These are phyloP conservation scores for Diarsia mendica DNA, from an alignment of 2,888 invertebrate genomes.

Conservation along the genomic window DNA sequence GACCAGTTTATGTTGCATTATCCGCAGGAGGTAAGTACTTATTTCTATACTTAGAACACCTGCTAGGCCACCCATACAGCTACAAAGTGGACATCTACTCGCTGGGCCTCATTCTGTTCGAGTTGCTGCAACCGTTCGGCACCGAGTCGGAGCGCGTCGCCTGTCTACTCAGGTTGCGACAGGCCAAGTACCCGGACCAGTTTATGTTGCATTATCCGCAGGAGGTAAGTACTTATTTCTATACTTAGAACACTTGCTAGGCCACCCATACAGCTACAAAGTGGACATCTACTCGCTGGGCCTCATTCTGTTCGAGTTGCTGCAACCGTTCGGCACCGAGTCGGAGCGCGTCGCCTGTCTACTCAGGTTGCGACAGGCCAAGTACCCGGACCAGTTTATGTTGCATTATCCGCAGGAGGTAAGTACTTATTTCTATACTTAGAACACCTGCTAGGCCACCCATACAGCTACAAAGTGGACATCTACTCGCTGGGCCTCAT, in stretches of 20 bases:
- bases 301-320: slow-evolving; percentile 97
- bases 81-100: slow-evolving; percentile 99
- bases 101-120: slow-evolving; percentile 97
- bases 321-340: slow-evolving; percentile 97
- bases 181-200: slow-evolving; percentile 92
- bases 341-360: slow-evolving; percentile 95
- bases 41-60: slow-evolving; percentile 94
- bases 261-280: slow-evolving; percentile 95
- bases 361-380: slow-evolving; percentile 91
- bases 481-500: slow-evolving; percentile 98
- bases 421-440: too few relatives aligned
- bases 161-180: slow-evolving; percentile 92
- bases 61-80: slow-evolving; percentile 93
- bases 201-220: slow-evolving; percentile 92
- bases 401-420: slow-evolving; percentile 92
- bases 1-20: slow-evolving; percentile 91
- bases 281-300: slow-evolving; percentile 99
- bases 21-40: slow-evolving; percentile 91
- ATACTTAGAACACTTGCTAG: slow-evolving; percentile 96
- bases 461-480: slow-evolving; percentile 97
- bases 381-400: slow-evolving; percentile 93
- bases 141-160: slow-evolving; percentile 97
- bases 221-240: slow-evolving; percentile 87
- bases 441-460: slow-evolving; percentile 95
- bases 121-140: slow-evolving; percentile 96